Evolutionary conservation across 1,140 invertebrate genomes (phyloP), one percentile per base, ranked within the genome.

Genomic region (Solenopsis fugax): DNA sequence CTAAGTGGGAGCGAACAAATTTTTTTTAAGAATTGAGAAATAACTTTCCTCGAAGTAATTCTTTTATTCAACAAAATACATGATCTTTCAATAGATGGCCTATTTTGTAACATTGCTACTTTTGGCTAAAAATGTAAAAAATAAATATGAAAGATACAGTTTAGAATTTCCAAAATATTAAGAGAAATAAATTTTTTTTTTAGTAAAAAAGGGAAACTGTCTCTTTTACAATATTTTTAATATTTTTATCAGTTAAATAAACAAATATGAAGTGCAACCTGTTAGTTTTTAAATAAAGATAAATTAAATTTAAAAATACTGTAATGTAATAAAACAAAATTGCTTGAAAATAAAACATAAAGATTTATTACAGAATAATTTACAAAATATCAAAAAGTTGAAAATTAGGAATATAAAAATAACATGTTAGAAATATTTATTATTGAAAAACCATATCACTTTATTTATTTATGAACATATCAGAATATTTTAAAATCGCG

Each of bases 21-120:
- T 52, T 80, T 65, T 78, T 80, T 21, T 5, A n/a, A n/a, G 50
- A 50, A 80, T 24, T 69, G 12, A 16, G 21, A 18, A 65, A 41
- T 18, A 21, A 80, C 12, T 34, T 37, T 13, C 12, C 12, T 1
- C 13, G 18, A 34, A 45, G 41, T 60, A 41, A 80, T 80, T 10
- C 4, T 21, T 65, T 78, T 64, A 50, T 10, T 48, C 21, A 4
- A n/a, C 10, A 2, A 52, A 50, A 21, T 64, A 50, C 50, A 24
- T 2, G 18, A 24, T 4, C 41, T 64, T 64, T 12, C 16, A 77
- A 10, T 34, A 52, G 18, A 37, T 37, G 5, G 24, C 34, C 21
- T 48, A 29, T 62, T 48, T 16, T 4, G 13, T 58, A n/a, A 75
- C 4, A 5, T 56, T 48, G 18, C 13, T 16, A 5, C 34, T 5